phyloP scores from a whole-genome alignment of 1,140 invertebrate genomes.

The Leptonema lineaticorne region DNA sequence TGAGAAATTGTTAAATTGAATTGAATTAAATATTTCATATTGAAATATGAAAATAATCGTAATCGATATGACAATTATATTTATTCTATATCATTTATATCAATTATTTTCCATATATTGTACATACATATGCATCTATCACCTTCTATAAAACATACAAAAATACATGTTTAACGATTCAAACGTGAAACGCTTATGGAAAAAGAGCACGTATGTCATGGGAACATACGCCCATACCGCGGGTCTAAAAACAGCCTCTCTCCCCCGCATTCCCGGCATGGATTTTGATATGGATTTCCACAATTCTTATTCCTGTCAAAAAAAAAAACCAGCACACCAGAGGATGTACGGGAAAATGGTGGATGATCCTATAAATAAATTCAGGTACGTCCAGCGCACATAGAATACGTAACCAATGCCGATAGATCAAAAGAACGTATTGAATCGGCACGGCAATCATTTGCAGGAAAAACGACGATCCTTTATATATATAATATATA shows the following conservation, averaged over 20 bases:
- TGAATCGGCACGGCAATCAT: conserved; percentile 4
- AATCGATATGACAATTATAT: too few species aligned
- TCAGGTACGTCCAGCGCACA: conserved; percentile 23
- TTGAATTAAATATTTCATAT: too few species aligned
- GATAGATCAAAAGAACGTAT: conserved; percentile 19
- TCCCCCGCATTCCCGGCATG: not conserved
- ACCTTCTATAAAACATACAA: conserved; percentile 37
- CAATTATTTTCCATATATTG: too few species aligned
- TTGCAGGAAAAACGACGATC: not conserved
- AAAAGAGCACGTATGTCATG: conserved; percentile 34
- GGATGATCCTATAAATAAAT: conserved; percentile 30
- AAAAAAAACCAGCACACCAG: not conserved
- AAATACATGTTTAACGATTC: conserved; percentile 41
- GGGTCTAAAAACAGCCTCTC: not conserved
- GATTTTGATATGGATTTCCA: conserved; percentile 32
- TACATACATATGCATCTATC: conserved; percentile 28
- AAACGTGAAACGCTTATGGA: conserved; percentile 29
- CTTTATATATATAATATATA: not conserved
- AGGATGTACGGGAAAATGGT: not conserved
- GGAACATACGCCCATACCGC: conserved; percentile 3
- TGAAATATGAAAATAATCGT: too few species aligned
- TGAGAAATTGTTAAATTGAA: too few species aligned
- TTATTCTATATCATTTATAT: too few species aligned
- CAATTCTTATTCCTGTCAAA: conserved; percentile 38
- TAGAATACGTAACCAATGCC: conserved; percentile 10